Percentiles rank a stretch among this genome's conserved stretches.
These are phyloP conservation scores for Drosophila mauritiana DNA, from an alignment of 1,140 invertebrate genomes.

Conservation along the genomic window DNA sequence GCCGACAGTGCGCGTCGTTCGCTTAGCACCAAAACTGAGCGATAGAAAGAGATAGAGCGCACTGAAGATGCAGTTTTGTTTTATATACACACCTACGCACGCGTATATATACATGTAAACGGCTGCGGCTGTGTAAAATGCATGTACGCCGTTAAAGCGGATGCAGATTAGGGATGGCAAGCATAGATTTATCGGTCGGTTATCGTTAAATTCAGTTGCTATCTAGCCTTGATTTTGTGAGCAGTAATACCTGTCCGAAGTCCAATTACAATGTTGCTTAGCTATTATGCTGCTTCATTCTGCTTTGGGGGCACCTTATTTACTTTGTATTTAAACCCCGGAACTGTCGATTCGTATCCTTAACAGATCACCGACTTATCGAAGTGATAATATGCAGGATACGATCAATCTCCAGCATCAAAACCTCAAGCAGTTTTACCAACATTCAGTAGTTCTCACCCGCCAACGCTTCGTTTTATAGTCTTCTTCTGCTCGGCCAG, in stretches of 20 bases:
- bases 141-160: slow-evolving; percentile 26
- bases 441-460: not conserved
- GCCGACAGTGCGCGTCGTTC: slow-evolving; percentile 39
- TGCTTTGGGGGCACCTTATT: not conserved
- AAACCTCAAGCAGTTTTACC: not conserved
- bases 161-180: slow-evolving; percentile 40
- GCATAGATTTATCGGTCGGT: slow-evolving; percentile 28
- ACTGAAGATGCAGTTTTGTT: slow-evolving; percentile 29
- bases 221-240: too few relatives aligned
- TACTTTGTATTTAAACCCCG: not conserved
- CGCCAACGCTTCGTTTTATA: not conserved
- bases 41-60: slow-evolving; percentile 3
- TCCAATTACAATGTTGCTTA: not conserved
- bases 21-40: slow-evolving; percentile 16
- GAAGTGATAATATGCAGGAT: not conserved
- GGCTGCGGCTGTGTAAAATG: slow-evolving; percentile 31
- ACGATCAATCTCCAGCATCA: not conserved
- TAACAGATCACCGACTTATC: not conserved
- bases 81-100: slow-evolving; percentile 38
- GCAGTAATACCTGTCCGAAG: not conserved
- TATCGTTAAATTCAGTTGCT: slow-evolving; percentile 2
- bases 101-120: slow-evolving; percentile 42
- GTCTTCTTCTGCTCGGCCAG: not conserved
- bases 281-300: not conserved
- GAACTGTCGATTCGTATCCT: not conserved